Conservation (phyloP, 1,140 invertebrate species). For the Bemisia tabaci region DNA sequence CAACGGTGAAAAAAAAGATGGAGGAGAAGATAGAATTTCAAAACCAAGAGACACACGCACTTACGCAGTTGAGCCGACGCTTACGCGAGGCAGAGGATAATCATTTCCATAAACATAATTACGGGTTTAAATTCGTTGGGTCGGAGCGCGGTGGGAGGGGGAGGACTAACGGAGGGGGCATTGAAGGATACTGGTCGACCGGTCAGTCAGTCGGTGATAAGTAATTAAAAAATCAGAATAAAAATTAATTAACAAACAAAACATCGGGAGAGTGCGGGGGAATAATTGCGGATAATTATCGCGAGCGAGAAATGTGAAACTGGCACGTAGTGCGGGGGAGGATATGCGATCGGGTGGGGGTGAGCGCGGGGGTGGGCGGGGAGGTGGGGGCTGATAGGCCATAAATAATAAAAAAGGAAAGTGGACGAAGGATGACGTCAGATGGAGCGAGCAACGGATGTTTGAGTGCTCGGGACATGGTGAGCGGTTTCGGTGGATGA, state of each 20-base stretch:
- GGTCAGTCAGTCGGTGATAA: background rate
- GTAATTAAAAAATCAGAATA: background rate
- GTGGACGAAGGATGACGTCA: background rate
- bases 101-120: background rate
- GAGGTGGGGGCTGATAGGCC: background rate
- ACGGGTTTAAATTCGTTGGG: background rate
- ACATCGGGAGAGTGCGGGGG: background rate
- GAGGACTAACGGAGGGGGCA: background rate
- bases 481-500: background rate
- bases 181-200: background rate
- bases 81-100: too few species aligned
- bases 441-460: background rate
- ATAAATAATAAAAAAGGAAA: constrained; percentile 1
- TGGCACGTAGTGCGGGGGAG: background rate
- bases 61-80: too few species aligned
- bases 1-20: background rate
- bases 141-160: background rate
- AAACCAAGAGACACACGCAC: background rate
- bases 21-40: background rate
- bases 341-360: background rate
- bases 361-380: background rate
- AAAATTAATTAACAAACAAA: constrained; percentile 1
- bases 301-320: background rate
- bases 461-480: background rate
- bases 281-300: background rate